A percentile compares a stretch with the other conserved stretches of the same genome.
Conservation (phyloP, 2,797 vertebrate species). For the Allobates femoralis region DNA sequence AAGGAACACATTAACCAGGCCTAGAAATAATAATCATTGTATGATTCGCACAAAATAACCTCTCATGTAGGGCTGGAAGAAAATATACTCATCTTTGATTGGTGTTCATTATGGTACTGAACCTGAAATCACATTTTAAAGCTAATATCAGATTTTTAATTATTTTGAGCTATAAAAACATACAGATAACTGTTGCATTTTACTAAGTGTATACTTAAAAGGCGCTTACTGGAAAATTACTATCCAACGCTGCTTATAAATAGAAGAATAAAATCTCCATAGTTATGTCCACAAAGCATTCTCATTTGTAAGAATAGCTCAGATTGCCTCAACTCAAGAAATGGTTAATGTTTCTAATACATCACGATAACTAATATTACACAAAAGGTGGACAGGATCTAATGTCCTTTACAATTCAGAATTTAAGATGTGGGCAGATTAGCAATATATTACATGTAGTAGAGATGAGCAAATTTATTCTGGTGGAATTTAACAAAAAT, state of each 20-base stretch:
- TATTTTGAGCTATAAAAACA: conserved; percentile 4
- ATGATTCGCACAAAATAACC: conserved; percentile 36
- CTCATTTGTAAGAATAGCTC: too few relatives aligned
- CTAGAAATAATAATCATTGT: conserved; percentile 51
- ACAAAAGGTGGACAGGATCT: too few relatives aligned
- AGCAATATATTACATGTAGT: too few relatives aligned
- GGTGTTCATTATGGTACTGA: conserved; percentile 26
- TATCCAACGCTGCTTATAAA: not conserved
- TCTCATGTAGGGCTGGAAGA: conserved; percentile 28
- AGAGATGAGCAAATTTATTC: too few relatives aligned
- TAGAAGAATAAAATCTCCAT: not conserved
- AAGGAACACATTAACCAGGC: conserved; percentile 52
- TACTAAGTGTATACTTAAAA: not conserved
- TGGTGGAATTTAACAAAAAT: too few relatives aligned
- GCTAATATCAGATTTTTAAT: conserved; percentile 4
- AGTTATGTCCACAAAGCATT: not conserved
- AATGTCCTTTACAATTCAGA: too few relatives aligned
- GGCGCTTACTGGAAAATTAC: not conserved
- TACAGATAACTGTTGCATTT: not conserved
- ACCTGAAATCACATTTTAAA: conserved; percentile 32
- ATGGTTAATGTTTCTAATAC: not conserved
- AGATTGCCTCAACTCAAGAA: not conserved
- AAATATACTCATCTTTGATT: conserved; percentile 25
- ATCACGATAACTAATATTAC: not conserved
- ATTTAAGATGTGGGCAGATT: too few relatives aligned